These are phyloP conservation scores for Eilema sororculum DNA, from an alignment of 2,888 invertebrate species.

Conservation along the genomic window DNA sequence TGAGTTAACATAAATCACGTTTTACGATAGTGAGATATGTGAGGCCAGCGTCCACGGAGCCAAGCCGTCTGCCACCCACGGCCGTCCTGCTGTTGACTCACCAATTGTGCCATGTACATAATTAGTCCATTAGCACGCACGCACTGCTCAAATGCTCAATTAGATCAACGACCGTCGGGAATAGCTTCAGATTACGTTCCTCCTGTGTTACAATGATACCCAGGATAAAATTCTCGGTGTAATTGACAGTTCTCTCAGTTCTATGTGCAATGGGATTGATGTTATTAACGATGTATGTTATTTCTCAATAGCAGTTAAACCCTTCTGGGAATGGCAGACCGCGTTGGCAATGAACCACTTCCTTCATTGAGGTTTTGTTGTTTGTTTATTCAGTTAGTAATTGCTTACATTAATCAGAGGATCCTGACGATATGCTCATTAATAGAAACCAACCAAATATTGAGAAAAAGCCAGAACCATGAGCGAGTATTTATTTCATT, in stretches of 20 bases:
- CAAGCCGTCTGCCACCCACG: slow-evolving; percentile 86
- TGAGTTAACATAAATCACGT: slow-evolving; percentile 53
- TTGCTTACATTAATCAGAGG: not conserved
- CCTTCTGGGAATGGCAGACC: not conserved
- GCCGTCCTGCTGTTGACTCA: slow-evolving; percentile 78
- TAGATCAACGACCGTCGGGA: slow-evolving; percentile 82
- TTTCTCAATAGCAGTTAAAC: slow-evolving; percentile 4
- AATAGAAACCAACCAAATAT: too few species aligned
- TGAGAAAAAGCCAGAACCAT: not conserved
- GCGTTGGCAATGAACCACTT: not conserved
- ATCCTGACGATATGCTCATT: not conserved
- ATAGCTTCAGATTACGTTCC: slow-evolving; percentile 76
- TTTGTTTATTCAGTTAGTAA: not conserved
- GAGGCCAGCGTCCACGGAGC: slow-evolving; percentile 67
- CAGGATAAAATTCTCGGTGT: slow-evolving; percentile 63
- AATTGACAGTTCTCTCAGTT: slow-evolving; percentile 67
- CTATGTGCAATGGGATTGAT: slow-evolving; percentile 48
- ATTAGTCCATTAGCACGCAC: slow-evolving; percentile 86
- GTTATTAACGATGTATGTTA: slow-evolving; percentile 43
- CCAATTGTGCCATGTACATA: slow-evolving; percentile 82
- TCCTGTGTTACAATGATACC: slow-evolving; percentile 69
- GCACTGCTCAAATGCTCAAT: slow-evolving; percentile 85
- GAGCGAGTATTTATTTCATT: not conserved
- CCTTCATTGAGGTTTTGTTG: not conserved
- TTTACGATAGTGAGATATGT: slow-evolving; percentile 60